Conservation (phyloP, 30 jellyfish, hydroid and myxozoan species). For the Catostylus mosaicus region DNA sequence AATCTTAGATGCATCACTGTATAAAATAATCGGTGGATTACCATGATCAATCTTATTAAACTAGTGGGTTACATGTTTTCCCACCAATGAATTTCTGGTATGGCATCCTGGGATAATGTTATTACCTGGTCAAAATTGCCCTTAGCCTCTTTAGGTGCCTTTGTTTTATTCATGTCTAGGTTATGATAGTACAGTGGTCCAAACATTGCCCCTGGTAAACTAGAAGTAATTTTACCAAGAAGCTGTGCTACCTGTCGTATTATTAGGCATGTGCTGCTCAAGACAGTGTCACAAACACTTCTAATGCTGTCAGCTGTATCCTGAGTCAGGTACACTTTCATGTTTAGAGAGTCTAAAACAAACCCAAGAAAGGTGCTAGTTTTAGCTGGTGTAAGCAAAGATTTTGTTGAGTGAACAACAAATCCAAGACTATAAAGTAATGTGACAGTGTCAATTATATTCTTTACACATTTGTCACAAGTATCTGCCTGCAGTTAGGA, state of each 20-base stretch:
- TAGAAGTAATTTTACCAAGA: conserved; percentile 24
- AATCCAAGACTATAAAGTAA: conserved; percentile 37
- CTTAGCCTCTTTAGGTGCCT: conserved; percentile 17
- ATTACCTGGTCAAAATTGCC: conserved; percentile 28
- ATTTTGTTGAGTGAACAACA: conserved; percentile 43
- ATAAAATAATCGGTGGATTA: conserved; percentile 17
- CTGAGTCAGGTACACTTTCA: too few species aligned
- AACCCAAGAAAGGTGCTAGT: conserved; percentile 26
- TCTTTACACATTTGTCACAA: conserved; percentile 23
- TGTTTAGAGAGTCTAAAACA: too few species aligned
- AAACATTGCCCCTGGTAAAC: conserved; percentile 56
- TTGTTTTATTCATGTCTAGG: conserved; percentile 43
- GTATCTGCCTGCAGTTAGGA: too few species aligned
- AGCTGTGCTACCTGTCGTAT: conserved; percentile 51
- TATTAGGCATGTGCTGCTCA: background rate
- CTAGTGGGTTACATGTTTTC: background rate
- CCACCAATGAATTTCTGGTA: conserved; percentile 55
- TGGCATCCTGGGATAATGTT: conserved; percentile 13
- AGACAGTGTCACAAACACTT: too few species aligned
- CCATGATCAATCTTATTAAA: conserved; percentile 7
- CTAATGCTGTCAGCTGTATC: too few species aligned
- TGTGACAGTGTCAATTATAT: conserved; percentile 5
- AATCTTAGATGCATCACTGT: conserved; percentile 67
- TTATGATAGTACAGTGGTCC: conserved; percentile 52
- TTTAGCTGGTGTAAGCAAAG: conserved; percentile 46